These are phyloP conservation scores for Leptopilina myrica DNA, from an alignment of 2,888 invertebrate species.

Conservation along the genomic window DNA sequence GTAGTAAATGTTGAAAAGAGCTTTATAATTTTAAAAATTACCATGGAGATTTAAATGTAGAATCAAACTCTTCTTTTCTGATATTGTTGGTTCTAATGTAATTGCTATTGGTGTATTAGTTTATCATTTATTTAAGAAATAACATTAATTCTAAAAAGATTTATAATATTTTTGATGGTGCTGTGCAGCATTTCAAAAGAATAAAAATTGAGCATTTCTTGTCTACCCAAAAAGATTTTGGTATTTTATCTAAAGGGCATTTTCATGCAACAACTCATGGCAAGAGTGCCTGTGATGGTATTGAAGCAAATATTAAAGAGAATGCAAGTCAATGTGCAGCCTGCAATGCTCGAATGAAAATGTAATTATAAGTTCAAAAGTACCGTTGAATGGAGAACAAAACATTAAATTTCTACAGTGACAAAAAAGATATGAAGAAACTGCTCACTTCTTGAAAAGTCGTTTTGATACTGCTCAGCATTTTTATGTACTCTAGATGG, in stretches of 20 bases:
- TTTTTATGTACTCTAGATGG: no score
- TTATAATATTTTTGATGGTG: conserved; percentile 45
- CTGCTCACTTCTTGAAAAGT: not conserved
- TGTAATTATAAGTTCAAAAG: not conserved
- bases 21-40: no score
- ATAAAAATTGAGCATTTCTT: conserved; percentile 46
- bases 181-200: conserved; percentile 42
- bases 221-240: conserved; percentile 47
- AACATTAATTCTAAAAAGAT: not conserved
- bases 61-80: no score
- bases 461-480: no score
- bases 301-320: no score
- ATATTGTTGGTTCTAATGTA: no score
- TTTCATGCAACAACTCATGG: not conserved
- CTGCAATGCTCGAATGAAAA: not conserved
- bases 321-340: not conserved
- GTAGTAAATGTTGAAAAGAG: not conserved
- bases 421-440: not conserved
- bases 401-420: not conserved
- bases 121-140: not conserved
- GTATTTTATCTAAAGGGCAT: conserved; percentile 50
- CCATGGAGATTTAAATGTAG: no score
- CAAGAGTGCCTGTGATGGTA: no score
- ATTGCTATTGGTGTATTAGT: no score
- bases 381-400: not conserved